Percentiles rank a stretch among this genome's conserved stretches.
Evolutionary conservation across 2,113 vertebrate genomes (phyloP).

Genomic region (Sander vitreus): DNA sequence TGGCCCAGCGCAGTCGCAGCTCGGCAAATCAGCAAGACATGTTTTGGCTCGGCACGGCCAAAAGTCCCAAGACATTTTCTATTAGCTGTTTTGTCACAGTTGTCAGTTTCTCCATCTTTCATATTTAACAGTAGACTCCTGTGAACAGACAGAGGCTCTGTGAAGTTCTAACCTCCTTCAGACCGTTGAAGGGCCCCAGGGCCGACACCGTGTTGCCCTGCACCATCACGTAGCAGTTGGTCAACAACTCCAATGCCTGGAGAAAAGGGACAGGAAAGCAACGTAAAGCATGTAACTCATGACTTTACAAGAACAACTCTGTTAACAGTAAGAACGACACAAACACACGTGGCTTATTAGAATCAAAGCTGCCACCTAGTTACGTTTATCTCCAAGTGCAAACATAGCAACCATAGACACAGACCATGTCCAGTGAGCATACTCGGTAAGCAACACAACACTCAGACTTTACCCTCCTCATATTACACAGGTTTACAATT

Average conservation of each 20-base stretch:
- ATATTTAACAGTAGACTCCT: not conserved
- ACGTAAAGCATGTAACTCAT: not conserved
- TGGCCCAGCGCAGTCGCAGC: no score
- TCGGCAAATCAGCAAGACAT: no score
- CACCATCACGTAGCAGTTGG: slow-evolving; percentile 97
- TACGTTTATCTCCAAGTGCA: slow-evolving; percentile 10
- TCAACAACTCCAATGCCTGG: slow-evolving; percentile 94
- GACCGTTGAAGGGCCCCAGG: slow-evolving; percentile 90
- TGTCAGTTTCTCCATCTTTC: not conserved
- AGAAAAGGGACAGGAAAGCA: slow-evolving; percentile 8
- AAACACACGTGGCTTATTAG: not conserved
- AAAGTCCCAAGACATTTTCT: no score
- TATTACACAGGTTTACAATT: no score
- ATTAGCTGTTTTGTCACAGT: no score
- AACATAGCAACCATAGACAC: not conserved
- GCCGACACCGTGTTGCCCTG: slow-evolving; percentile 98
- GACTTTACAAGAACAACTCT: not conserved
- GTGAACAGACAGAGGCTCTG: not conserved
- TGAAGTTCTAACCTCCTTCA: slow-evolving; percentile 90
- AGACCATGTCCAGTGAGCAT: no score
- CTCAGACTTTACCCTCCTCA: not conserved
- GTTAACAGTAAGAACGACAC: not conserved
- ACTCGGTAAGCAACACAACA: no score
- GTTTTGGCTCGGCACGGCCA: no score
- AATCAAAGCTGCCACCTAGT: slow-evolving; percentile 30